Base-by-base conservation (phyloP, 92 coral and sea anemone species). In the Porites rus region DNA sequence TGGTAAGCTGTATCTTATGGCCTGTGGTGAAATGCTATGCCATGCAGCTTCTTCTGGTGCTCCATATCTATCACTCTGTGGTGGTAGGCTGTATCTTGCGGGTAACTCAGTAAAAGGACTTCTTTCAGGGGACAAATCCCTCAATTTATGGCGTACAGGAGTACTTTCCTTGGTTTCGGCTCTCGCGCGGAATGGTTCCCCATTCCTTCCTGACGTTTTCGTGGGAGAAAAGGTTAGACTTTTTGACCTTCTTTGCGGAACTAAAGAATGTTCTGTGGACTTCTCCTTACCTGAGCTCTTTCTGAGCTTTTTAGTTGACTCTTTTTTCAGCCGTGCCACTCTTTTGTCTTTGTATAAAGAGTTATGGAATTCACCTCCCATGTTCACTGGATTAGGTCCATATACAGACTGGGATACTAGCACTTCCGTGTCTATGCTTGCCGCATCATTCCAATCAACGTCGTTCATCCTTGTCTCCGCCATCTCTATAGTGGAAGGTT, bases 301-400 rank as follows among this genome's bases (percentile, higher is more conserved):
- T 28, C 94, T 91, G 60, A 95, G 91, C 79, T 97, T 97, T 63
- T 84, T 97, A 0, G 95, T 86, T 11, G 92, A 89, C 84, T 95
- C 96, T 50, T 95, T 94, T 54, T 90, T 93, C 53, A 95, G 78
- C 43, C 93, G 91, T 13, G 54, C 84, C 10, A 95, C 96, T 70
- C 89, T 93, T 62, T 84, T 87, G 74, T 97, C 99, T 60, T 86
- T 90, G 69, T 90, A 94, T 69, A 95, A 88, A 19, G 97, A 87
- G 51, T 89, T 89, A 70, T 97, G 99, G 2, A 95, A 81, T 52
- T 86, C 84, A 11, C 99, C 99, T 7, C 99, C 99, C 99, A 97
- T 97, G 68, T 97, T 97, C 7, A 97, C 98, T 22, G 99, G 99
- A 19, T 90, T 79, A 4, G 79, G 61, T 21, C 99, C 99, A 79